These are phyloP conservation scores for Idris sp. DNA, from an alignment of 1,140 invertebrate genomes.

Conservation along the genomic window DNA sequence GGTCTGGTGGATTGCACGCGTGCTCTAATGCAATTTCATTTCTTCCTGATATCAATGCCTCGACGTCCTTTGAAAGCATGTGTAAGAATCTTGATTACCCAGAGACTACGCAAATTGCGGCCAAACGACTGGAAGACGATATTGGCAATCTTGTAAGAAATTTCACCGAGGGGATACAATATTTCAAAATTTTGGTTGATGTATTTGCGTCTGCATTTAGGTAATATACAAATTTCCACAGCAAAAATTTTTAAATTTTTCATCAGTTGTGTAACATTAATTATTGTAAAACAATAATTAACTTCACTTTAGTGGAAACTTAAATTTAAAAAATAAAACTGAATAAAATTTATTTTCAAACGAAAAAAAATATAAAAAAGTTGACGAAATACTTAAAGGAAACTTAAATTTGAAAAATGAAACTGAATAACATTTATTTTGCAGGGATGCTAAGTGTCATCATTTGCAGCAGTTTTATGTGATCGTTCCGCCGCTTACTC, in stretches of 20 bases:
- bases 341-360: no score
- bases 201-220: constrained; percentile 93
- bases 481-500: constrained; percentile 94
- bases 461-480: constrained; percentile 96
- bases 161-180: constrained; percentile 95
- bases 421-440: no score
- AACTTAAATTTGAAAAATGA: not conserved
- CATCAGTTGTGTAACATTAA: no score
- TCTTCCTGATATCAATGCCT: constrained; percentile 89
- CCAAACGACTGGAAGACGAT: constrained; percentile 86
- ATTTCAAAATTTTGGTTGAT: constrained; percentile 95
- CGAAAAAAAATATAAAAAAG: no score
- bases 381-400: no score
- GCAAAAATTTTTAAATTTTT: no score
- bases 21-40: constrained; percentile 94
- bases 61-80: constrained; percentile 81
- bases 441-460: constrained; percentile 88
- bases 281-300: no score
- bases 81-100: constrained; percentile 81
- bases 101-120: constrained; percentile 81
- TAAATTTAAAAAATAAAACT: no score
- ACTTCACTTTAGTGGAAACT: no score
- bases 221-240: constrained; percentile 17
- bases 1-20: constrained; percentile 95
- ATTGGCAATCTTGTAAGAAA: constrained; percentile 89